These are phyloP conservation scores for Pimpla rufipes DNA, from an alignment of 2,888 invertebrate genomes.

Conservation along the genomic window DNA sequence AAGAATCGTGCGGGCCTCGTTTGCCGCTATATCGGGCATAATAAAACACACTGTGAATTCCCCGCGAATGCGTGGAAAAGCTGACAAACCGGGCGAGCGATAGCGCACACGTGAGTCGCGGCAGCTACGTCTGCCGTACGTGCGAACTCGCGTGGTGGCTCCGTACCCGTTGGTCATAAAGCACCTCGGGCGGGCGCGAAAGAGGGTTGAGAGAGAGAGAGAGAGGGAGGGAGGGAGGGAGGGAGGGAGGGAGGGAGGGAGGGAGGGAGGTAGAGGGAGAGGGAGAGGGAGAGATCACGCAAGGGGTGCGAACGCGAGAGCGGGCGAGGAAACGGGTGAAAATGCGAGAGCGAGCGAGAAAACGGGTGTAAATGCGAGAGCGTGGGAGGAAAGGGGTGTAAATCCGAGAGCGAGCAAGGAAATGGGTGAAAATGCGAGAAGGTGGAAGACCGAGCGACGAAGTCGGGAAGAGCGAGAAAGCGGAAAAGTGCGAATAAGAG, in stretches of 20 bases:
- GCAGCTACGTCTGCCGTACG: slow-evolving; percentile 10
- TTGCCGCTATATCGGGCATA: slow-evolving; percentile 39
- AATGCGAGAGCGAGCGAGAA: not conserved
- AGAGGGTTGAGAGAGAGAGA: not conserved
- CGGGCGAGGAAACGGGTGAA: not conserved
- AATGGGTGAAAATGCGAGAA: slow-evolving; percentile 29
- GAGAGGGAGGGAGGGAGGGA: slow-evolving; percentile 1
- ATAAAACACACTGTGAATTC: slow-evolving; percentile 46
- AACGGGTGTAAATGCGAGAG: too few relatives aligned
- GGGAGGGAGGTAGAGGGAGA: too few relatives aligned
- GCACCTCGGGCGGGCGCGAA: slow-evolving; percentile 3
- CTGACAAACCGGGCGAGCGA: slow-evolving; percentile 46
- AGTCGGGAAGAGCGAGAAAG: slow-evolving; percentile 13
- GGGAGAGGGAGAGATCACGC: too few relatives aligned
- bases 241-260: too few relatives aligned
- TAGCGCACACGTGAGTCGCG: slow-evolving; percentile 47
- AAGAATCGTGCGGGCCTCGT: slow-evolving; percentile 36
- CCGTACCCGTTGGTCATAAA: slow-evolving; percentile 28
- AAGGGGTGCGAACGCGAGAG: too few relatives aligned
- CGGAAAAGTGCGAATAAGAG: not conserved
- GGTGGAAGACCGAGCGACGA: slow-evolving; percentile 14
- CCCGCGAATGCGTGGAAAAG: slow-evolving; percentile 47
- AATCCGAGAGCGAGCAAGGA: not conserved
- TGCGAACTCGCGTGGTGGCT: not conserved
- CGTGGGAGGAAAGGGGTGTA: too few relatives aligned